Evolutionary conservation across 2,888 invertebrate species (phyloP).

Genomic region (Cataglyphis albicans): DNA sequence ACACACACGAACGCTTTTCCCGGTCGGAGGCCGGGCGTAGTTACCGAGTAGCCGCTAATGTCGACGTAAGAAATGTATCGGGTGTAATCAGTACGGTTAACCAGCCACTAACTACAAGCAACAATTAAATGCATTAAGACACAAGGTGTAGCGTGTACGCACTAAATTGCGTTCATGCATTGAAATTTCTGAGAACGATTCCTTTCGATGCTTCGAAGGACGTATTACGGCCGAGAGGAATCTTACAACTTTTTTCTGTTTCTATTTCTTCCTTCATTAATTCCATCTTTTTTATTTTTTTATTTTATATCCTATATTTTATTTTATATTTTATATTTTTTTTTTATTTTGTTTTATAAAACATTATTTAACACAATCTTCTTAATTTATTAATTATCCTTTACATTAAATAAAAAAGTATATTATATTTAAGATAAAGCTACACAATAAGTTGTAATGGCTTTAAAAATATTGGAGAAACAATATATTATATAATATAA

Average conservation of each 20-base stretch:
- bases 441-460: not conserved
- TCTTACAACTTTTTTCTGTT: constrained; percentile 21
- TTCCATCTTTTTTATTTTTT: too few relatives aligned
- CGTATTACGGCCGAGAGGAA: not conserved
- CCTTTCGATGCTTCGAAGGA: constrained; percentile 45
- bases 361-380: not conserved
- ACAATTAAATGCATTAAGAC: constrained; percentile 82
- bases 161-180: constrained; percentile 83
- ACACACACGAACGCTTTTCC: constrained; percentile 73
- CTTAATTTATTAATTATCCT: not conserved
- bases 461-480: not conserved
- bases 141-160: constrained; percentile 78
- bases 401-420: not conserved
- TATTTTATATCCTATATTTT: too few relatives aligned
- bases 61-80: constrained; percentile 76
- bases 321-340: constrained; percentile 27
- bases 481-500: not conserved
- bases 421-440: not conserved
- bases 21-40: constrained; percentile 46
- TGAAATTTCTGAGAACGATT: constrained; percentile 80
- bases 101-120: constrained; percentile 83
- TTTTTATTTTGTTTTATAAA: not conserved
- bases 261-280: not conserved
- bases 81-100: constrained; percentile 84
- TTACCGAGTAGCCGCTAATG: constrained; percentile 71